Base-by-base conservation (phyloP, 2,113 vertebrate genomes). In the Daubentonia madagascariensis region DNA sequence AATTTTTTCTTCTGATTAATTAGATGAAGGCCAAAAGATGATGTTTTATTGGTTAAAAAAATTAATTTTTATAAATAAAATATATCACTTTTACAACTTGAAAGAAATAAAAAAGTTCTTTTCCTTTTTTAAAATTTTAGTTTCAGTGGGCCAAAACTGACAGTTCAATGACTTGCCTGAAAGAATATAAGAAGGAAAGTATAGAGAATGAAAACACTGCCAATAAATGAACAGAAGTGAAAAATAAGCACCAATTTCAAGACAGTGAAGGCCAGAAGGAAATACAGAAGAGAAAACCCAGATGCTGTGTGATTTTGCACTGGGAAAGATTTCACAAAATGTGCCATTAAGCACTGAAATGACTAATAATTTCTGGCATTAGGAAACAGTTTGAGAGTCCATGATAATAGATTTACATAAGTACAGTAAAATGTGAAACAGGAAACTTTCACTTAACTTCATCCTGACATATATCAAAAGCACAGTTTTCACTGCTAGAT, bases 391-490 rank as follows among this genome's bases (percentile, higher is more conserved):
- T 67, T 22, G 52, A 54, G 91, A 81, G 37, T 80, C 45, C 65
- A 78, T 61, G 84, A 89, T 35, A 85, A 61, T 40, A 1, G 22
- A 78, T 88, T 98, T 96, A 81, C 85, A 68, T 63, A 81, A 87
- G 73, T 90, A 95, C 94, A 96, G 95, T 98, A 96, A 94, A 92
- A 97, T 97, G 87, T 94, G 96, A 96, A 97, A 97, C 78, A 83
- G 95, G 89, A 97, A 98, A 96, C 59, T n/a, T 35, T 76, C 93
- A 83, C 50, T 73, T 84, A 57, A 70, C 83, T 61, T 86, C 30
- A 70, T 93, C 73, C 78, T 95, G 83, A 85, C 35, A 59, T 57
- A n/a, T 54, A 6, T 35, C 73, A 70, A 76, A 86, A 50, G 59
- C 32, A 61, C 30, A 72, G 45, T 90, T 95, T 96, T 97, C 88